Base-by-base conservation (phyloP, 92 coral and sea anemone genomes). In the Porites evermanni region DNA sequence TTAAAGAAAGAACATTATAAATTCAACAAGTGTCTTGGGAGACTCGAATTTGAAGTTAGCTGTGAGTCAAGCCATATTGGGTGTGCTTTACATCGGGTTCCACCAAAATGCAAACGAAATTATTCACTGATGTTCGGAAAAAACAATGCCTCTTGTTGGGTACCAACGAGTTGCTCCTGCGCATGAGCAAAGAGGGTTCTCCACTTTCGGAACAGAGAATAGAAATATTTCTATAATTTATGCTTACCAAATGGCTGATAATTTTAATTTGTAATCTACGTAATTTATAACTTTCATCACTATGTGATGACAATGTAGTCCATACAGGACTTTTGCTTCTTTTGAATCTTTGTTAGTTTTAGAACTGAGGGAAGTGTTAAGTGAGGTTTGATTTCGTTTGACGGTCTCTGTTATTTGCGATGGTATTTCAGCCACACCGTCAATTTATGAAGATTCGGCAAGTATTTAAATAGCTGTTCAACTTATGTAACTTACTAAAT, bases 81-180 rank as follows among this genome's bases (percentile, higher is more conserved):
- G 1, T 79, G 82, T 79, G 12, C 18, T 1, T 52, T 71, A 8
- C 14, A 38, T 26, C 19, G 47, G 14, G 44, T 79, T 65, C 72
- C 82, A 19, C 82, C 82, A n/a, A 79, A 79, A 24, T 79, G 82
- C 72, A 50, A 64, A 60, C 18, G 50, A 79, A 79, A 38, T 11
- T 16, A n/a, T 19, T 2, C 64, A 65, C 0, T n/a, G 19, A 21
- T 64, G 12, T 50, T 20, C 50, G 82, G 63, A 47, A 3, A 12
- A 32, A 64, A 17, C 19, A 24, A 24, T 11, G n/a, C 61, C 2
- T 5, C 16, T 50, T 79, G 82, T 12, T 8, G 2, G 13, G n/a
- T 79, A 20, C 50, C 21, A 13, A 64, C 59, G 47, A 50, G 59
- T n/a, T 79, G 82, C 21, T 6, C 53, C 0, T 77, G 80, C 20